Evolutionary conservation across 2,797 vertebrate species (phyloP), one percentile per base, ranked within the genome.

Genomic region (Babyrousa celebensis): DNA sequence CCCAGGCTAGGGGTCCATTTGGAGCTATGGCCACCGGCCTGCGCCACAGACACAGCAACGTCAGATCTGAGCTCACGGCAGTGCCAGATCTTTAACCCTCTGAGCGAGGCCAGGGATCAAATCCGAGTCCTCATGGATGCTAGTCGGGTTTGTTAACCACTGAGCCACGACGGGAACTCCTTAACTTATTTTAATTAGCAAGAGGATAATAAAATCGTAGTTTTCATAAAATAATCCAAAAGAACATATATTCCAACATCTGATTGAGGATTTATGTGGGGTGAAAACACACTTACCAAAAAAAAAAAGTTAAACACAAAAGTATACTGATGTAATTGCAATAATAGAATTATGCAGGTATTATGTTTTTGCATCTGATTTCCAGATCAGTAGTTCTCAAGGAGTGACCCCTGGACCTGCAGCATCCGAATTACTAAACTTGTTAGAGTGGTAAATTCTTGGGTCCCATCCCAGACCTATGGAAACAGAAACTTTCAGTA

Each of bases 281-380:
- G 68, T 16, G 70, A 78, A 88, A 74, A 72, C 43, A 79, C 78
- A 60, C 8, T 48, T 63, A 85, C 4, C 20, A 52, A 43, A 62
- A 92, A 52, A 67, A 3, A 36, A 36, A 36, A 36, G 36, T 36
- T 6, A 75, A 85, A 58, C 90, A 21, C 72, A 79, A 91, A n/a
- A 27, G 10, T 58, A 94, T 40, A 32, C 58, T 36, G 60, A 48
- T 77, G 11, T 54, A 70, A 86, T 84, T 88, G 65, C 17, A 40
- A 23, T 92, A 63, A 91, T 84, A 36, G n/a, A 91, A 72, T 77
- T 71, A 65, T 67, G 14, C 14, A 80, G 70, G 29, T 48, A 6
- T 15, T 98, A 11, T 96, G 25, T 98, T 97, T 95, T 62, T 74
- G 97, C 92, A 88, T 65, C 40, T 95, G 97, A 93, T 97, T 96